Evolutionary conservation across 2,888 invertebrate genomes (phyloP).

Genomic region (Oxycera nigricornis): DNA sequence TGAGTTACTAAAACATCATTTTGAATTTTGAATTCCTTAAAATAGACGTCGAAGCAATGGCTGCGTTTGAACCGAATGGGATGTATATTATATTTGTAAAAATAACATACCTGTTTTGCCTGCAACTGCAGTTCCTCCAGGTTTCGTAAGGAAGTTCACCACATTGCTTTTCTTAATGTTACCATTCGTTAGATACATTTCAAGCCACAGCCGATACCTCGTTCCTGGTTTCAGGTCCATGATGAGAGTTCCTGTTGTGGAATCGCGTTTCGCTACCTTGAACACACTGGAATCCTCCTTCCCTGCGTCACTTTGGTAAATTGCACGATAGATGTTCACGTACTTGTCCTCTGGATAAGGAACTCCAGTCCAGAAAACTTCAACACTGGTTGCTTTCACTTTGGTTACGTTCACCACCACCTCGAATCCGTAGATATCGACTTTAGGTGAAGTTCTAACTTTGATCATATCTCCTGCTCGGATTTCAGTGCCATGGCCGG

Average conservation of each 20-base stretch:
- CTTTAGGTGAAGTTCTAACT: constrained; percentile 72
- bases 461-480: constrained; percentile 74
- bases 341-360: constrained; percentile 90
- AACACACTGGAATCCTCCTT: constrained; percentile 77
- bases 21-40: too few relatives aligned
- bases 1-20: too few relatives aligned
- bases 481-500: constrained; percentile 79
- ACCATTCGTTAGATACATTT: constrained; percentile 88
- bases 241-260: constrained; percentile 71
- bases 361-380: constrained; percentile 82
- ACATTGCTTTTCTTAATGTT: constrained; percentile 90
- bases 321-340: constrained; percentile 87
- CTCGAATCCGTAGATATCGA: constrained; percentile 84
- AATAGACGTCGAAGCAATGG: not conserved
- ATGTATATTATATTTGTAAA: not conserved
- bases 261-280: constrained; percentile 77
- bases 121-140: constrained; percentile 66
- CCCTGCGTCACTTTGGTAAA: constrained; percentile 77
- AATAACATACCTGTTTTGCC: constrained; percentile 57
- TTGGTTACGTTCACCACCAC: constrained; percentile 78
- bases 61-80: not conserved
- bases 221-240: constrained; percentile 78
- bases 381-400: constrained; percentile 78
- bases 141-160: constrained; percentile 84
- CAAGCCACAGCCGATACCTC: constrained; percentile 86